Conservation (phyloP, 2,113 vertebrate genomes). For the Gallinago media region DNA sequence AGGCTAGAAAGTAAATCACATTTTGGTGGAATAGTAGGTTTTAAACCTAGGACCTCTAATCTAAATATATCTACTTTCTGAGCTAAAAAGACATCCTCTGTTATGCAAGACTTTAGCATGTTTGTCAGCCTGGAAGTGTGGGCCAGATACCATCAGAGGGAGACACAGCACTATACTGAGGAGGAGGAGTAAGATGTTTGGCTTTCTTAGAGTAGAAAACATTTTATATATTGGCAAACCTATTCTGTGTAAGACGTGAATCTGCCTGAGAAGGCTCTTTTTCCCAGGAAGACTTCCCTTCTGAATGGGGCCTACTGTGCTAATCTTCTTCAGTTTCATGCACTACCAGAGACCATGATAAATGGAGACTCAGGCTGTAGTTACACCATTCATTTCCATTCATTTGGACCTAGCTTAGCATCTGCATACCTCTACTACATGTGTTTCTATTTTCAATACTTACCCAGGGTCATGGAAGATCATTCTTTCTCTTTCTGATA, state of each 20-base stretch:
- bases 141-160: slow-evolving; percentile 60
- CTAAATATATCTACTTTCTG: not conserved
- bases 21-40: not conserved
- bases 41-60: not conserved
- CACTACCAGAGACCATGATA: not conserved
- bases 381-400: not conserved
- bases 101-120: not conserved
- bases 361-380: not conserved
- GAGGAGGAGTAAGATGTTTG: not conserved
- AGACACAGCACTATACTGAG: slow-evolving; percentile 38
- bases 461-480: not conserved
- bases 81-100: not conserved
- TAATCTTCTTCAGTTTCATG: not conserved
- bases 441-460: not conserved
- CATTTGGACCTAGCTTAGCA: not conserved
- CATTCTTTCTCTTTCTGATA: not conserved
- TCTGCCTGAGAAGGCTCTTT: not conserved
- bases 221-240: not conserved
- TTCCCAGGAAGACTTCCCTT: not conserved
- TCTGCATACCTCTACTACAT: not conserved
- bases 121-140: slow-evolving; percentile 29
- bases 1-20: not conserved
- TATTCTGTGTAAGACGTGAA: not conserved
- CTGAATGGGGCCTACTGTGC: not conserved
- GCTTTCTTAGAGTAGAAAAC: not conserved